Evolutionary conservation across 2,113 vertebrate genomes (phyloP).

Genomic region (Ursus arctos): DNA sequence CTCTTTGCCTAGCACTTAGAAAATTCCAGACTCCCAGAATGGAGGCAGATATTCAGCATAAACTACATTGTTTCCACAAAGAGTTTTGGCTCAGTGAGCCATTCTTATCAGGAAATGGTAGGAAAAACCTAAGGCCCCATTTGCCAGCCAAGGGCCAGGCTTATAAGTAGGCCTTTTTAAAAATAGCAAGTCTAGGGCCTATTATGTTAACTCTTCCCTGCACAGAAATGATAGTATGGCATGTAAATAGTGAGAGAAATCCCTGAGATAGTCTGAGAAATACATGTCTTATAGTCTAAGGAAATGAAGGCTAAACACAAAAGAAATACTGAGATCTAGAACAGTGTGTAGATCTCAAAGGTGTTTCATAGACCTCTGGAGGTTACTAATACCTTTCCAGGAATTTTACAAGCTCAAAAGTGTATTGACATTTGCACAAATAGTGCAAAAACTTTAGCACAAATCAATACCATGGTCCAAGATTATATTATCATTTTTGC

Average conservation of each 20-base stretch:
- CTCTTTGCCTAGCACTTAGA: neutral
- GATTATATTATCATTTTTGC: neutral
- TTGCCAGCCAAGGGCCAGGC: neutral
- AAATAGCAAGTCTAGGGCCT: neutral
- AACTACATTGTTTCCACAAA: neutral
- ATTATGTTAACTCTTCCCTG: neutral
- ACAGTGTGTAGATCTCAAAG: neutral
- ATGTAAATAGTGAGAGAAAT: neutral
- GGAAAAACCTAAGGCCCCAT: neutral
- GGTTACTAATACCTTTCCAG: neutral
- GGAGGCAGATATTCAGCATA: neutral
- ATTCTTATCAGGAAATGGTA: neutral
- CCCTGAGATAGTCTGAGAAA: constrained; percentile 9
- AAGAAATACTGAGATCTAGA: neutral
- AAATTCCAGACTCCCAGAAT: neutral
- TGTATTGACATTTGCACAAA: neutral
- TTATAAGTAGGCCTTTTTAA: neutral
- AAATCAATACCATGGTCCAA: neutral
- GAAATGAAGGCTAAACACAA: neutral
- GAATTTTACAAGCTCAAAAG: neutral
- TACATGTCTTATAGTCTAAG: neutral
- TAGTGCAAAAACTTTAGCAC: neutral
- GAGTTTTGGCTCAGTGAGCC: neutral
- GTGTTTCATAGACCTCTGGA: neutral
- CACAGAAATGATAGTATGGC: neutral